Conservation (phyloP, 2,797 vertebrate species). For the Gorsachius magnificus region DNA sequence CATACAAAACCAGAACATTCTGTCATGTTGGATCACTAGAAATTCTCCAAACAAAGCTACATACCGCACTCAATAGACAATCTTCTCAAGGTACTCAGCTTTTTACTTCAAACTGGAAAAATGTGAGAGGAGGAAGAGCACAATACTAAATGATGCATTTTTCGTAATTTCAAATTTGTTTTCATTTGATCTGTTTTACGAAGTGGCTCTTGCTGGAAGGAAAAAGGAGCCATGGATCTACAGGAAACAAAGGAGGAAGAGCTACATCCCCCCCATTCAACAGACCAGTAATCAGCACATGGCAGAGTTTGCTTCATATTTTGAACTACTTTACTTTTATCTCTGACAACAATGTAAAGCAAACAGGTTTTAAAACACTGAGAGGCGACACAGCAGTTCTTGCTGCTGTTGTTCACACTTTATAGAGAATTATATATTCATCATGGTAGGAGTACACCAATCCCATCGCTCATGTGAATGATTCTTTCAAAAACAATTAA, state of each 20-base stretch:
- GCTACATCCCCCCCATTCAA: background rate
- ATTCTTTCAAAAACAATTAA: background rate
- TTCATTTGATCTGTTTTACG: background rate
- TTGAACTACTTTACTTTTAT: background rate
- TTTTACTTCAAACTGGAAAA: background rate
- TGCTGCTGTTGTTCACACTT: background rate
- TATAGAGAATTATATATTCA: background rate
- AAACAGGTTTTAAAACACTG: background rate
- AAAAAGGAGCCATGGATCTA: background rate
- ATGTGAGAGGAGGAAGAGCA: background rate
- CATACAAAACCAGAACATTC: background rate
- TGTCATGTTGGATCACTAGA: background rate
- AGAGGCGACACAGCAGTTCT: background rate
- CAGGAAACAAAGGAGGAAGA: background rate
- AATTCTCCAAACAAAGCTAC: background rate
- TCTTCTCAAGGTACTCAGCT: background rate
- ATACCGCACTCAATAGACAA: background rate
- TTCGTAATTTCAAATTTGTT: background rate
- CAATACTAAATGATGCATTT: background rate
- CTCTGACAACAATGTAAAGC: background rate
- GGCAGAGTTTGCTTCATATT: background rate
- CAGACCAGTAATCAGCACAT: rapidly evolving
- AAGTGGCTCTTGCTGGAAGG: background rate
- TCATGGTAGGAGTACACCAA: background rate
- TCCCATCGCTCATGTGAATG: background rate